Base-by-base conservation (phyloP, 2,797 vertebrate species). In the Periophthalmus magnuspinnatus region DNA sequence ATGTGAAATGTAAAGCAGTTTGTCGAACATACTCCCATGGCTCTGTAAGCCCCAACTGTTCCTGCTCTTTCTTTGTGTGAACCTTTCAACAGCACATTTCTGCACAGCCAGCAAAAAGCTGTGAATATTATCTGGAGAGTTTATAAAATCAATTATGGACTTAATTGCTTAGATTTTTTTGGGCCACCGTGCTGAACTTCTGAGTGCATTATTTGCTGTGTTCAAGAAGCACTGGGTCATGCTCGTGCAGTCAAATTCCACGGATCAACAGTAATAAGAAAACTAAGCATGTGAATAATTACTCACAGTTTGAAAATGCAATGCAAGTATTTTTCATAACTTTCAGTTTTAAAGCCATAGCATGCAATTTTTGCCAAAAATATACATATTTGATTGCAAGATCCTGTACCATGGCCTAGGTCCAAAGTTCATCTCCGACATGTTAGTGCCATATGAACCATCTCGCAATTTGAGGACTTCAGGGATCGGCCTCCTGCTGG, bases 161-260 rank as follows among this genome's bases (percentile, higher is more conserved):
- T 91, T 92, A 92, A 93, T 93, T 86, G 89, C 80, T 91, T 87
- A 86, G 86, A 92, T 91, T 92, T 91, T 91, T 92, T 89, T 88
- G 75, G 80, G 78, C 76, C 78, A 84, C 71, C 82, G 80, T 81
- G 57, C 38, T 85, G 79, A 87, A 83, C 82, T 71, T 83, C 45
- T 36, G 74, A 84, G 76, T 77, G 65, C 67, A 79, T 89, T 81
- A 80, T 62, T 28, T 8, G 8, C 41, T 48, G 71, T 69, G 77
- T 84, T 85, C 76, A 69, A 67, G 69, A 79, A 52, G 75, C 85
- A 83, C 69, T 77, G 85, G 85, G 79, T 84, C 79, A 65, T 78
- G 86, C 73, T 66, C 60, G 60, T 65, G 65, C 71, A 77, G 70
- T 76, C 71, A 67, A 78, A 78, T 84, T 74, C 76, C 77, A 82